Evolutionary conservation across 1,140 invertebrate species (phyloP).

Genomic region (Drosophila murphyi): DNA sequence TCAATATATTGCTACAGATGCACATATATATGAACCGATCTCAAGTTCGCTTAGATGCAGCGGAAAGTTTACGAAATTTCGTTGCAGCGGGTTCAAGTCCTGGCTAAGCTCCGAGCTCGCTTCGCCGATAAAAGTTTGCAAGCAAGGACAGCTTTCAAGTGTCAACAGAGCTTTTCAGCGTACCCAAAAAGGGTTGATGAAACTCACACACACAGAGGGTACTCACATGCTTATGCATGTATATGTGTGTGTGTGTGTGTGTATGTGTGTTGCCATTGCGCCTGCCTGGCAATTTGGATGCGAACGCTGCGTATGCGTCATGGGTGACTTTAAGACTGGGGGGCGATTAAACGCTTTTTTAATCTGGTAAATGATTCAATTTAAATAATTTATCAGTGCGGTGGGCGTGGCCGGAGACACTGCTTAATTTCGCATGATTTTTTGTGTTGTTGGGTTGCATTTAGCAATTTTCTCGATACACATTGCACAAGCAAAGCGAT

Average conservation of each 20-base stretch:
- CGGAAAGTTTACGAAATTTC: constrained; percentile 30
- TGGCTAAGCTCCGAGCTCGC: constrained; percentile 33
- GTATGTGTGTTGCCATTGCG: constrained; percentile 45
- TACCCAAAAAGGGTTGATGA: constrained; percentile 65
- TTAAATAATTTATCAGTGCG: constrained; percentile 41
- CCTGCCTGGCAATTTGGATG: constrained; percentile 20
- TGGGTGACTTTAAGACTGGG: not conserved
- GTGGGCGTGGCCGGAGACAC: not conserved
- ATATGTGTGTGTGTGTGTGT: constrained; percentile 14
- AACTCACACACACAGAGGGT: not conserved
- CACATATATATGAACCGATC: not conserved
- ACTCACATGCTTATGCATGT: not conserved
- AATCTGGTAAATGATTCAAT: constrained; percentile 57
- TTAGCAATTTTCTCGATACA: constrained; percentile 53
- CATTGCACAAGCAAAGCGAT: constrained; percentile 64
- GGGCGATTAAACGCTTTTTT: constrained; percentile 20
- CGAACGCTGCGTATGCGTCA: constrained; percentile 65
- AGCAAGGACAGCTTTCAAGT: constrained; percentile 58
- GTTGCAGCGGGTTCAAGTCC: constrained; percentile 51
- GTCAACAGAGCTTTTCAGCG: constrained; percentile 56
- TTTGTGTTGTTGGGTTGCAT: constrained; percentile 48
- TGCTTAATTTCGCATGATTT: constrained; percentile 32
- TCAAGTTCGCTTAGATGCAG: not conserved
- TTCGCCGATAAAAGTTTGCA: constrained; percentile 58
- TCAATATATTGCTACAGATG: not conserved